phyloP scores from a whole-genome alignment of 1,140 invertebrate genomes.

The Drosophila santomea region DNA sequence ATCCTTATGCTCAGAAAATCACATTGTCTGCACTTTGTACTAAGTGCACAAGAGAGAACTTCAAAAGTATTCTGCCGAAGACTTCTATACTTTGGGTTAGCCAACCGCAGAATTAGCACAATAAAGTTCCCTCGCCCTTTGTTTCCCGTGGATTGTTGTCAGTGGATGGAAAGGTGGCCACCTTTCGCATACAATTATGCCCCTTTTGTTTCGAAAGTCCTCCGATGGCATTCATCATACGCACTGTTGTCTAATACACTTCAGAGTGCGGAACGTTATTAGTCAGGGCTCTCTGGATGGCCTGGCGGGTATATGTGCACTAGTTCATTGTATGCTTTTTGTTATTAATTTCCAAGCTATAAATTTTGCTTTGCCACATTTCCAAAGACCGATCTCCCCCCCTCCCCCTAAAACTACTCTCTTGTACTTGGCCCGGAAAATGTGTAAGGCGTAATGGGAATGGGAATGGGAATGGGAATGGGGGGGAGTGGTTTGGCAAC shows the following conservation, averaged over 20 bases:
- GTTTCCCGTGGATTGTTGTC: neutral
- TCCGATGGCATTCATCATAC: slow-evolving; percentile 52
- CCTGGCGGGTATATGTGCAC: slow-evolving; percentile 49
- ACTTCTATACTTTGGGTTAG: slow-evolving; percentile 4
- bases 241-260: slow-evolving; percentile 49
- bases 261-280: slow-evolving; percentile 51
- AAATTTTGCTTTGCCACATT: slow-evolving; percentile 82
- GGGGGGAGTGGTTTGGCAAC: neutral
- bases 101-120: slow-evolving; percentile 24
- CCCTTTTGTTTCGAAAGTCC: slow-evolving; percentile 43
- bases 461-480: neutral
- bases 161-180: slow-evolving; percentile 4
- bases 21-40: slow-evolving; percentile 3
- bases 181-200: slow-evolving; percentile 25
- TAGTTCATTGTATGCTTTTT: slow-evolving; percentile 74
- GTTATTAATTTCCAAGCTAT: slow-evolving; percentile 83
- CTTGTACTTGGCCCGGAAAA: slow-evolving; percentile 36
- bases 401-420: slow-evolving; percentile 49
- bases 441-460: no score
- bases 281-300: slow-evolving; percentile 18
- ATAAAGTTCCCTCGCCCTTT: neutral
- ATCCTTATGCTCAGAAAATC: neutral
- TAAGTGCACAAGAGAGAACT: neutral
- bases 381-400: slow-evolving; percentile 73
- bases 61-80: neutral